phyloP scores from a whole-genome alignment of 2,113 vertebrate genomes.

The Bubo bubo region DNA sequence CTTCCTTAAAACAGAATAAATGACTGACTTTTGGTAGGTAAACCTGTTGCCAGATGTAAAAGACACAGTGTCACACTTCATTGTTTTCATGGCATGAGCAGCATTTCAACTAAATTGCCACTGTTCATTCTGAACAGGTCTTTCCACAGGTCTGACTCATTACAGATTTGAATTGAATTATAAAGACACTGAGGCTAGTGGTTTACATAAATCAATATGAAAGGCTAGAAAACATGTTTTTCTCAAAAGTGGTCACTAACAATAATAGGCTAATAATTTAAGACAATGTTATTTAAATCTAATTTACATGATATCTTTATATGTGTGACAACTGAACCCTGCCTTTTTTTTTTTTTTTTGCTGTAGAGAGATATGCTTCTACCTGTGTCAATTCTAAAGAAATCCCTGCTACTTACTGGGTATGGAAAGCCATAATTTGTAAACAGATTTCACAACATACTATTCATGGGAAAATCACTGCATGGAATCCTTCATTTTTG shows the following conservation, averaged over 20 bases:
- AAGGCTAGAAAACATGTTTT: background rate
- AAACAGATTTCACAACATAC: background rate
- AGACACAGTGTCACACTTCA: slow-evolving; percentile 28
- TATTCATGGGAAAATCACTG: background rate
- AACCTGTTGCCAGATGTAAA: slow-evolving; percentile 30
- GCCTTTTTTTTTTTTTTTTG: background rate
- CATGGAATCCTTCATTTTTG: background rate
- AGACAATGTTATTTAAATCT: slow-evolving; percentile 1
- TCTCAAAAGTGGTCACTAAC: background rate
- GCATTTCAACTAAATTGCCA: slow-evolving; percentile 38
- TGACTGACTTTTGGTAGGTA: background rate
- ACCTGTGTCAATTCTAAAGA: background rate
- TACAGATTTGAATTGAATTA: slow-evolving; percentile 26
- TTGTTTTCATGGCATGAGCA: slow-evolving; percentile 44
- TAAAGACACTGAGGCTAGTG: background rate
- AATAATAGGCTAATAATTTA: slow-evolving; percentile 17
- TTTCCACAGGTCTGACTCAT: slow-evolving; percentile 28
- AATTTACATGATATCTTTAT: background rate
- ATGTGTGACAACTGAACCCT: background rate
- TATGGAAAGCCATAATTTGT: background rate
- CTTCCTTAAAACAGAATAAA: background rate
- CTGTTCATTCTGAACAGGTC: background rate
- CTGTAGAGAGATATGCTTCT: background rate
- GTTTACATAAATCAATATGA: slow-evolving; percentile 11
- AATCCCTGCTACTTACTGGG: background rate